Evolutionary conservation across 2,113 vertebrate genomes (phyloP), one percentile per base, ranked within the genome.

Genomic region (zebrafish (Danio rerio)): DNA sequence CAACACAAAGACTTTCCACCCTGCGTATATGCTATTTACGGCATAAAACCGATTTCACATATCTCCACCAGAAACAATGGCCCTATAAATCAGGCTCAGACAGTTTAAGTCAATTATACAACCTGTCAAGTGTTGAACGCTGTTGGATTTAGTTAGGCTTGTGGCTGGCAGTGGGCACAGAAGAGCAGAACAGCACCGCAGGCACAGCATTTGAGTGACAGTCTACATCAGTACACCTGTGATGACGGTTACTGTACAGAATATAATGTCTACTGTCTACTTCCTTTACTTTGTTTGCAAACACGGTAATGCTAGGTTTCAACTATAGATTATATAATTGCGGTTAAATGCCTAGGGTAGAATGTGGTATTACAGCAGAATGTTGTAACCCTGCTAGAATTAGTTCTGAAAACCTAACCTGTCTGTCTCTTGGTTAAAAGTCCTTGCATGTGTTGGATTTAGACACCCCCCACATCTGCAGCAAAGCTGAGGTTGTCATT

Each of bases 31-130:
- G 58, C 75, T 78, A 13, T 63, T 78, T 7, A 50, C 20, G 50
- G 18, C 75, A 63, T 59, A 52, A 50, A 31, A 62, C 21, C n/a
- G 31, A 78, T 53, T 56, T 5, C 10, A 45, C 61, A 20, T 40
- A 78, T 71, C 61, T 40, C 20, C 40, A 80, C 66, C 80, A 66
- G 56, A 58, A 84, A 61, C 82, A 83, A 47, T 81, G 18, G 49
- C 63, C 15, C 58, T 59, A 47, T 45, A 74, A 69, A 61, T 80
- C 15, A 13, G 50, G 52, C 58, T 81, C 63, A 70, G 43, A 59
- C 49, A 11, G 58, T 82, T 78, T 65, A 79, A 68, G 21, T 52
- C 42, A 15, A 68, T 87, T 85, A 78, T 65, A 62, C 16, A 52
- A 49, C 3, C 9, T 77, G 55, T 80, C 53, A 75, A n/a, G 49